Percentiles rank a stretch among this genome's conserved stretches.
Conservation (phyloP, 2,888 invertebrate species). For the Thera obeliscata region DNA sequence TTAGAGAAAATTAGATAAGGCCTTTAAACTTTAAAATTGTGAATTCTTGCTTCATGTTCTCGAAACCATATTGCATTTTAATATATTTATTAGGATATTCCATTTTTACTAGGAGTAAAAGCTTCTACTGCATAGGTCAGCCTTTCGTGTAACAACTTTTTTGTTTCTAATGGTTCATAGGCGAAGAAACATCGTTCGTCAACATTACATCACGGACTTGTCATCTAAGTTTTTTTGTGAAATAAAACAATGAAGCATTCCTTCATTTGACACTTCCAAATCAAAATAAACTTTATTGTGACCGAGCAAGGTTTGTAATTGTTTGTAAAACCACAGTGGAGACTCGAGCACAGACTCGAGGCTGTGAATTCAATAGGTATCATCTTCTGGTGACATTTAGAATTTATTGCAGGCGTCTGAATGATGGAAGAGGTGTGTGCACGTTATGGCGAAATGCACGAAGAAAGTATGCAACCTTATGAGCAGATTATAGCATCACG, state of each 20-base stretch:
- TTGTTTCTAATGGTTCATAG: slow-evolving; percentile 44
- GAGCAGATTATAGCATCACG: slow-evolving; percentile 37
- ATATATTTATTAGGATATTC: too few relatives aligned
- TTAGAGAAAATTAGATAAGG: too few relatives aligned
- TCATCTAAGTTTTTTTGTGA: slow-evolving; percentile 43
- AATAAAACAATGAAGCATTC: neutral
- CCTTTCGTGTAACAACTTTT: too few relatives aligned
- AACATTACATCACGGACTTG: slow-evolving; percentile 43
- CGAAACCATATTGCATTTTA: too few relatives aligned
- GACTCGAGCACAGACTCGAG: slow-evolving; percentile 46
- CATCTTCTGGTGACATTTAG: slow-evolving; percentile 75
- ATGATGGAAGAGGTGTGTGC: slow-evolving; percentile 67
- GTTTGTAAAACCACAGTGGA: slow-evolving; percentile 22
- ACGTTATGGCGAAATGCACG: slow-evolving; percentile 52
- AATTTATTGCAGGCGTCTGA: slow-evolving; percentile 74
- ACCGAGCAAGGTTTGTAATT: slow-evolving; percentile 10
- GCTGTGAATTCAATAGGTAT: slow-evolving; percentile 72
- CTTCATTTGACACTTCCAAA: neutral
- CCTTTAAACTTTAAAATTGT: too few relatives aligned
- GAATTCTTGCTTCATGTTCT: too few relatives aligned
- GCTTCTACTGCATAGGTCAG: too few relatives aligned
- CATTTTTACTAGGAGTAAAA: too few relatives aligned
- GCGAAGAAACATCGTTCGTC: slow-evolving; percentile 47
- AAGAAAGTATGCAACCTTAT: slow-evolving; percentile 35
- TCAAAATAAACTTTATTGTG: slow-evolving; percentile 13